Conservation (phyloP, 2,113 vertebrate genomes). For the Uria lomvia region DNA sequence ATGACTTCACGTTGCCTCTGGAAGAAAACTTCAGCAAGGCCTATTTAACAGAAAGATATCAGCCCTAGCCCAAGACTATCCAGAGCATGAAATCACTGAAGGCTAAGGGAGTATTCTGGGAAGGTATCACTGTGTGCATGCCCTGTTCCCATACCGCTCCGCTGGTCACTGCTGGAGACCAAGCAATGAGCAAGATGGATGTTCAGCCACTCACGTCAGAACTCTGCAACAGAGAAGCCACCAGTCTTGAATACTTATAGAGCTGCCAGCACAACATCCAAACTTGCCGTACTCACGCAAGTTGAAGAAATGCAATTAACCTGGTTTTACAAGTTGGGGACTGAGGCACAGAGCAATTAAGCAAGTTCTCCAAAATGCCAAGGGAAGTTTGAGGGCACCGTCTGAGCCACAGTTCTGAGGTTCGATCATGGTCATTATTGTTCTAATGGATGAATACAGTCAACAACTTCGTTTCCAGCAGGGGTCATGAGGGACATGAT, state of each 20-base stretch:
- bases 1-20: background rate
- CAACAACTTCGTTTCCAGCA: background rate
- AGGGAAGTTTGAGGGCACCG: background rate
- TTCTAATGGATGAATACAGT: background rate
- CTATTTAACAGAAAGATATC: background rate
- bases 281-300: rapidly evolving
- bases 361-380: background rate
- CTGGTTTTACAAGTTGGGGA: background rate
- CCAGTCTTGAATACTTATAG: background rate
- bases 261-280: background rate
- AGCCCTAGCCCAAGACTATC: background rate
- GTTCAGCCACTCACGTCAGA: background rate
- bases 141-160: background rate
- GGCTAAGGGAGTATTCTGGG: background rate
- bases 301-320: background rate
- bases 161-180: background rate
- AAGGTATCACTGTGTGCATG: background rate
- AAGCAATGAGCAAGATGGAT: background rate
- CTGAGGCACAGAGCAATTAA: background rate
- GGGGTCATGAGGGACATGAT: background rate
- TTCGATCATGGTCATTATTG: background rate
- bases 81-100: background rate
- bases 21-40: background rate
- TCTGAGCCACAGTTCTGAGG: background rate
- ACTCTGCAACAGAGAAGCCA: background rate